Conservation (phyloP, 2,888 invertebrate genomes). For the Empis livida region DNA sequence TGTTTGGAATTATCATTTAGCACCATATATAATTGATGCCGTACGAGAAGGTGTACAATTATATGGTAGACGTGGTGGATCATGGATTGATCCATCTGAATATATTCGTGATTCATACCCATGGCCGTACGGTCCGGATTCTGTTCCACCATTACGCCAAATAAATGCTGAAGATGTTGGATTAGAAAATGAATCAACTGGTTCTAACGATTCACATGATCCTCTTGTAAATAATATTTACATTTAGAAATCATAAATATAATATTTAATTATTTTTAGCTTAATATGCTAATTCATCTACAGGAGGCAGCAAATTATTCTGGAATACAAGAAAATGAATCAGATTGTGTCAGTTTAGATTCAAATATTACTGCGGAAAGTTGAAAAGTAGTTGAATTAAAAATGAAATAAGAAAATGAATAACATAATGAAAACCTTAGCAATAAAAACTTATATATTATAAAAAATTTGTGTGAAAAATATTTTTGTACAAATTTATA, state of each 20-base stretch:
- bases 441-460: no score
- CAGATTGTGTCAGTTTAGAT: constrained; percentile 74
- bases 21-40: constrained; percentile 90
- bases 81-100: constrained; percentile 88
- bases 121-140: constrained; percentile 53
- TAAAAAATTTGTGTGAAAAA: no score
- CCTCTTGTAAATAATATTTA: constrained; percentile 83
- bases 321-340: constrained; percentile 81
- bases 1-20: constrained; percentile 95
- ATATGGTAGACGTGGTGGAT: constrained; percentile 67
- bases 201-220: constrained; percentile 55
- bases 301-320: constrained; percentile 93
- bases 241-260: no score
- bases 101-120: constrained; percentile 89
- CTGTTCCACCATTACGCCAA: constrained; percentile 45
- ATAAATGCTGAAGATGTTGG: constrained; percentile 90
- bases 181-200: constrained; percentile 53
- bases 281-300: constrained; percentile 90
- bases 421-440: no score
- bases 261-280: constrained; percentile 44
- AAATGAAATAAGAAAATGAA: no score
- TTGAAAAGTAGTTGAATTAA: constrained; percentile 17
- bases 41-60: constrained; percentile 87
- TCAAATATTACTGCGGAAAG: constrained; percentile 62
- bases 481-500: no score